Evolutionary conservation across 2,888 invertebrate species (phyloP).

Genomic region (Diaprepes abbreviatus): DNA sequence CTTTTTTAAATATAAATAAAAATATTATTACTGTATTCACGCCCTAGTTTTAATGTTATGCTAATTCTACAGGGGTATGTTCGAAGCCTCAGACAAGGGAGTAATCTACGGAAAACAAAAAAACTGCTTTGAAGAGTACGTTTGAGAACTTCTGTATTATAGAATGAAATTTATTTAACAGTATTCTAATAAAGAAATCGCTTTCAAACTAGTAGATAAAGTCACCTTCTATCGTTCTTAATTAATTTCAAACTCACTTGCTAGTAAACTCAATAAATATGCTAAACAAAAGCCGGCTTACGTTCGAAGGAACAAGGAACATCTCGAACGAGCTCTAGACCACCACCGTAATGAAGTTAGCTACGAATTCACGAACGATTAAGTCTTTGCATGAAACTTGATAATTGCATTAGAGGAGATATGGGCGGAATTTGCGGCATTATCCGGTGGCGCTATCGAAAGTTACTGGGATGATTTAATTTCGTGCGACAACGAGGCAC

Average conservation of each 20-base stretch:
- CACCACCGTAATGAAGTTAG: constrained; percentile 41
- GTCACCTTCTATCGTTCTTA: not conserved
- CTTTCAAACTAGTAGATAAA: not conserved
- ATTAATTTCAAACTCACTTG: constrained; percentile 17
- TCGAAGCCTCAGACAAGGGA: too few relatives aligned
- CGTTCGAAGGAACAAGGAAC: constrained; percentile 36
- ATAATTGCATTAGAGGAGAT: constrained; percentile 44
- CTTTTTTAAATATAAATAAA: too few relatives aligned
- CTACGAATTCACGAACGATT: constrained; percentile 46
- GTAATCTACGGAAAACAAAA: too few relatives aligned
- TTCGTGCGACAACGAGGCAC: not conserved
- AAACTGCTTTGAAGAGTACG: too few relatives aligned
- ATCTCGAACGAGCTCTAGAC: constrained; percentile 33
- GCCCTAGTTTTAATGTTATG: too few relatives aligned
- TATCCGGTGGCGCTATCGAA: constrained; percentile 7
- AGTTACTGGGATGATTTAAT: constrained; percentile 14
- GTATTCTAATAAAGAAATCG: not conserved
- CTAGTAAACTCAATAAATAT: constrained; percentile 34
- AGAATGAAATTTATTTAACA: too few relatives aligned
- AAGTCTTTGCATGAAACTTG: constrained; percentile 46
- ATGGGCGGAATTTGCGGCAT: constrained; percentile 25
- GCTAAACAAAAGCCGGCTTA: constrained; percentile 39
- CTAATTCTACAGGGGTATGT: too few relatives aligned
- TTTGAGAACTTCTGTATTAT: too few relatives aligned
- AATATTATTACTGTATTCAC: too few relatives aligned